Conservation (phyloP, 2,113 vertebrate species). For the Apaloderma vittatum region DNA sequence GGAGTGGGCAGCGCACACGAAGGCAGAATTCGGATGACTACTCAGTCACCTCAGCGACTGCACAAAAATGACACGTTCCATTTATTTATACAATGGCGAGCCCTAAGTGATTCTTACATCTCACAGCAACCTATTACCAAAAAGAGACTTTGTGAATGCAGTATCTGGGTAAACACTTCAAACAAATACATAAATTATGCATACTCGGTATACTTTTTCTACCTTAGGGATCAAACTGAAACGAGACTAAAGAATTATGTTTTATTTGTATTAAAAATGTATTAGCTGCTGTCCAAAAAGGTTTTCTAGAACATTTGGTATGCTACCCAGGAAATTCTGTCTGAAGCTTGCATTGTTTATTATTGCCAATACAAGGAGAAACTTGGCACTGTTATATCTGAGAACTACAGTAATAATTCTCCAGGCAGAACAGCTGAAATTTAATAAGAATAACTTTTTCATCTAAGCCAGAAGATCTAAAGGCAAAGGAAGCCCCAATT, state of each 20-base stretch:
- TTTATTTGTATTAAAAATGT: constrained; percentile 75
- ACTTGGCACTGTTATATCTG: constrained; percentile 21
- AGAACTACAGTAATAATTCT: constrained; percentile 45
- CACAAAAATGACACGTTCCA: neutral
- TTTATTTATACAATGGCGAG: constrained; percentile 8
- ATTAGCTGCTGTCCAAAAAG: constrained; percentile 57
- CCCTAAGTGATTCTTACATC: constrained; percentile 23
- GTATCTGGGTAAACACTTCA: constrained; percentile 50
- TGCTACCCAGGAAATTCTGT: constrained; percentile 64
- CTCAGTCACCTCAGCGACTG: neutral
- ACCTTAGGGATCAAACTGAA: constrained; percentile 57
- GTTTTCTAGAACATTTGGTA: constrained; percentile 66
- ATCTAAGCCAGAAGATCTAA: constrained; percentile 58
- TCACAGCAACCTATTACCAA: constrained; percentile 30
- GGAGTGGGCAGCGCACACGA: neutral
- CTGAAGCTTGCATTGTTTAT: constrained; percentile 54
- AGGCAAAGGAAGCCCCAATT: constrained; percentile 38
- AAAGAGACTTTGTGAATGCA: constrained; percentile 51
- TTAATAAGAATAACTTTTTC: constrained; percentile 50
- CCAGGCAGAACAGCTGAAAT: constrained; percentile 65
- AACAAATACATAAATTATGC: constrained; percentile 69
- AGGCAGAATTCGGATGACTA: neutral
- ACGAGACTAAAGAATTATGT: constrained; percentile 27
- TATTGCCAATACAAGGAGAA: constrained; percentile 48
- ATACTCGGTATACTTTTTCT: constrained; percentile 14